These are phyloP conservation scores for Hyppa rectilinea DNA, from an alignment of 2,888 invertebrate genomes.

Conservation along the genomic window DNA sequence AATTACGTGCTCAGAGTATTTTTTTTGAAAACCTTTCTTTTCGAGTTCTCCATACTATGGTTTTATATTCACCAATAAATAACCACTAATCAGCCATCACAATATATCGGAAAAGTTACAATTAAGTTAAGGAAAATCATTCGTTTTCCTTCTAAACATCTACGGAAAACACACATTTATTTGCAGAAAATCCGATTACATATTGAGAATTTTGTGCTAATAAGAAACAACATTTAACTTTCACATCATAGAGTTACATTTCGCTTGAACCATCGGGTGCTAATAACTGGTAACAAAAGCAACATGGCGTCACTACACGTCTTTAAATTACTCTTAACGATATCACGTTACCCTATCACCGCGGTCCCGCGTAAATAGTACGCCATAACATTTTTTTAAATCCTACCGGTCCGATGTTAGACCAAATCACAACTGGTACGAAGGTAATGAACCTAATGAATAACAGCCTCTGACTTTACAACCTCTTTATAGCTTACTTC, in stretches of 20 bases:
- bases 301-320: conserved; percentile 12
- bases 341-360: conserved; percentile 25
- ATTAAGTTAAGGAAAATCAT: not conserved
- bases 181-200: not conserved
- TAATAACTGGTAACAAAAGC: conserved; percentile 26
- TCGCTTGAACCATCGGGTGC: conserved; percentile 11
- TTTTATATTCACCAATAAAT: conserved; percentile 1
- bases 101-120: not conserved
- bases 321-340: conserved; percentile 14
- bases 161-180: conserved; percentile 1
- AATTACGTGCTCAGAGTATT: conserved; percentile 76
- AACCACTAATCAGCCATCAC: not conserved
- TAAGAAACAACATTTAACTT: conserved; percentile 3
- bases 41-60: conserved; percentile 65
- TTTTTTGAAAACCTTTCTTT: conserved; percentile 60
- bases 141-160: not conserved
- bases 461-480: conserved; percentile 85
- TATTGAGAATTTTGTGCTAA: conserved; percentile 41
- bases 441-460: conserved; percentile 72
- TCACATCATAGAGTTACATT: not conserved
- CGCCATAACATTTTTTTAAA: conserved; percentile 31
- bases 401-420: conserved; percentile 29
- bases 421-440: conserved; percentile 66
- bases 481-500: conserved; percentile 77
- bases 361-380: conserved; percentile 39